Evolutionary conservation across 2,113 vertebrate species (phyloP), one percentile per base, ranked within the genome.

Genomic region (Phylloscopus whistleri): DNA sequence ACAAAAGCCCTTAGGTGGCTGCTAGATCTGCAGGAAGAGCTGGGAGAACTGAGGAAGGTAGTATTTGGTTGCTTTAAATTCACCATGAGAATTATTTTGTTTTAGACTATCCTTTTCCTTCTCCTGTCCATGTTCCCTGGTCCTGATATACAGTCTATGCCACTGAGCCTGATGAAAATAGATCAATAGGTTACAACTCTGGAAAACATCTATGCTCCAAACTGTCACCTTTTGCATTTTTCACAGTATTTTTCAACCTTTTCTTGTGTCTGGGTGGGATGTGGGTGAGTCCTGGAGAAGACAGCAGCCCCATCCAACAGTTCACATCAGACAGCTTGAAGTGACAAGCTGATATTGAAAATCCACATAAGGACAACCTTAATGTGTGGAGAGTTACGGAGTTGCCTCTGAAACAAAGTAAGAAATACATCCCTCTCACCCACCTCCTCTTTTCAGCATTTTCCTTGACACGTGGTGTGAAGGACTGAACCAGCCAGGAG

Each of bases 261-360:
- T 89, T 53, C 43, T 87, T 78, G 33, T 52, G 73, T 31, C 78
- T 83, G 63, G 68, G 58, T 82, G 66, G 58, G 74, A 79, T 87
- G 26, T 43, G 87, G 94, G 77, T 30, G 18, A 92, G 35, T 53
- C 35, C 10, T 39, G 82, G 51, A 89, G 62, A 93, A 78, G 51
- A 76, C 15, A 87, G 58, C 37, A 82, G 37, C 55, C 33, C 11
- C 49, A 72, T 95, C 53, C 53, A 84, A 75, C 62, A 82, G 80
- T 27, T 91, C 84, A 46, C 16, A 28, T 91, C 62, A 94, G 83
- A 89, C 46, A 66, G 56, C 49, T 81, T 84, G 74, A 87, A 87
- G 53, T 83, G 70, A 93, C 84, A 93, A 73, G 70, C 53, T 76
- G 62, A 81, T 82, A 76, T 14, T 85, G 72, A 95, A 95, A 96